phyloP scores from a whole-genome alignment of 1,140 invertebrate genomes.

The Arctopsyche grandis region DNA sequence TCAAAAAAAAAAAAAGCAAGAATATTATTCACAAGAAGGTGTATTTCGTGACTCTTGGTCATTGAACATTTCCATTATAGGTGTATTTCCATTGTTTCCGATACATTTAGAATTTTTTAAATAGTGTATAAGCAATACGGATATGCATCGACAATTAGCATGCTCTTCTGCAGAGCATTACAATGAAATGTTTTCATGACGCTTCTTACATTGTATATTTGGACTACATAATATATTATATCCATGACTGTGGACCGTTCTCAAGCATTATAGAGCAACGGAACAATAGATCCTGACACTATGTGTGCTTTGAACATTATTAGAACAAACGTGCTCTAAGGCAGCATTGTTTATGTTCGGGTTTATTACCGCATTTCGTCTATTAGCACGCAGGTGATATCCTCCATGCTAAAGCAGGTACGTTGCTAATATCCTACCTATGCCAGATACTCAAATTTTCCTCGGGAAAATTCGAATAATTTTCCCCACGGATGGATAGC shows the following conservation, averaged over 20 bases:
- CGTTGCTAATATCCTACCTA: neutral
- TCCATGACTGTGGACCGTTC: neutral
- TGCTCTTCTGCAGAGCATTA: too few species aligned
- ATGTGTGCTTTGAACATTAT: slow-evolving; percentile 1
- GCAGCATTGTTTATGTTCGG: slow-evolving; percentile 25
- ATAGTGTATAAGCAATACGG: too few species aligned
- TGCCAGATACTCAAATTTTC: neutral
- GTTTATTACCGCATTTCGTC: slow-evolving; percentile 22
- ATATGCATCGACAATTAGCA: too few species aligned
- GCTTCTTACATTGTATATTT: too few species aligned
- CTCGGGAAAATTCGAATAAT: neutral
- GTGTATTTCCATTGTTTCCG: too few species aligned
- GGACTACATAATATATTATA: neutral
- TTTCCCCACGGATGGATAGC: neutral
- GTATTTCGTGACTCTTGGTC: too few species aligned
- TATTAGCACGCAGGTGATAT: slow-evolving; percentile 27
- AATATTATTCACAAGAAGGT: too few species aligned
- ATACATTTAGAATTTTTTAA: too few species aligned
- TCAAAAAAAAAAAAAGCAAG: too few species aligned
- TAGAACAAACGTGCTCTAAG: neutral
- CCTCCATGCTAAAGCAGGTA: too few species aligned
- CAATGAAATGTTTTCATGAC: too few species aligned
- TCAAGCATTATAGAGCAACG: neutral
- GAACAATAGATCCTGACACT: slow-evolving; percentile 5
- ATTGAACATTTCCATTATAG: too few species aligned